Conservation (phyloP, 92 coral and sea anemone genomes). For the Hydrozoanthus gracilis region DNA sequence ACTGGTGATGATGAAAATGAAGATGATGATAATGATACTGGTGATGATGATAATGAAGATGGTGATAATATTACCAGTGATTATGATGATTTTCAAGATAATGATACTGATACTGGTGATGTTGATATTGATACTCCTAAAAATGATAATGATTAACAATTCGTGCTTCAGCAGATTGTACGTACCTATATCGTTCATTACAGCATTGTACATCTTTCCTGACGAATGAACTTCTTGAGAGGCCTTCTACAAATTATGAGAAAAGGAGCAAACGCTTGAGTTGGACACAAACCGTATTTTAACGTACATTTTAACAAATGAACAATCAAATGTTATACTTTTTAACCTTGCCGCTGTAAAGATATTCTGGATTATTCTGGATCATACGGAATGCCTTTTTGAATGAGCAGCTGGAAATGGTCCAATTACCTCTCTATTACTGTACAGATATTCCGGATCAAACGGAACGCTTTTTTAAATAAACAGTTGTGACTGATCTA, state of each 20-base stretch:
- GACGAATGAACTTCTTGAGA: slow-evolving; percentile 86
- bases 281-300: neutral
- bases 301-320: no score
- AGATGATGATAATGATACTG: no score
- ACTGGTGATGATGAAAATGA: no score
- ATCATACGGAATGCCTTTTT: slow-evolving; percentile 88
- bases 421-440: slow-evolving; percentile 84
- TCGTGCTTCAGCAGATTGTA: neutral
- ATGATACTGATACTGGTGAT: no score
- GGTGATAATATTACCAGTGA: no score
- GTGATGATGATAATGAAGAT: no score
- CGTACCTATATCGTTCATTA: slow-evolving; percentile 85
- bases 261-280: neutral
- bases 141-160: neutral
- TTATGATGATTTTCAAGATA: no score
- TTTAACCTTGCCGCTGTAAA: slow-evolving; percentile 75
- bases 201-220: slow-evolving; percentile 87
- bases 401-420: slow-evolving; percentile 67
- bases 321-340: no score
- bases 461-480: slow-evolving; percentile 79
- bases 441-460: slow-evolving; percentile 93
- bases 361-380: slow-evolving; percentile 70
- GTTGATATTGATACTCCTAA: no score
- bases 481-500: slow-evolving; percentile 59
- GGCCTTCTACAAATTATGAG: slow-evolving; percentile 69